These are phyloP conservation scores for Actinopyga echinites DNA, from an alignment of 53 echinoderm and acorn worm genomes.

Conservation along the genomic window DNA sequence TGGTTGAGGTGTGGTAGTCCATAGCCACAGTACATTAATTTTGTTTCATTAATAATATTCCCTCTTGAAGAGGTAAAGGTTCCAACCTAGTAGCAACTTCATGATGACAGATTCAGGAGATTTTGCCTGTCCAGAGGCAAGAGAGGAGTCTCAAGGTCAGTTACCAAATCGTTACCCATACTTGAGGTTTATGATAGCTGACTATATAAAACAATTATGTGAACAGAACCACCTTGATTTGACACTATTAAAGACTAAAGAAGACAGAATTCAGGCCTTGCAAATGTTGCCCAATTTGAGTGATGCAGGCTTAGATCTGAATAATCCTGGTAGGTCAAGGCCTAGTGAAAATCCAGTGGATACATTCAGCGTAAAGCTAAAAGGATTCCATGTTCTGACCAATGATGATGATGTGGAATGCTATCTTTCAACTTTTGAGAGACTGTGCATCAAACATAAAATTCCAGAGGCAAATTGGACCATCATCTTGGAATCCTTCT, in stretches of 20 bases:
- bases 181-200: not conserved
- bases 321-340: not conserved
- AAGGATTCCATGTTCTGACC: slow-evolving; percentile 45
- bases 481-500: slow-evolving; percentile 47
- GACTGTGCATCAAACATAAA: slow-evolving; percentile 34
- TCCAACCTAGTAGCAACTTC: not conserved
- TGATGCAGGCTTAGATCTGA: not conserved
- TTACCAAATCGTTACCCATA: not conserved
- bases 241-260: slow-evolving; percentile 39
- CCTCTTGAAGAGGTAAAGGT: not conserved
- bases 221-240: slow-evolving; percentile 40
- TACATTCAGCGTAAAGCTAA: slow-evolving; percentile 15
- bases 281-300: not conserved
- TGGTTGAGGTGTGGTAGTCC: too few species aligned
- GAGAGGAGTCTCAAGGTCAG: slow-evolving; percentile 11
- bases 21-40: too few species aligned
- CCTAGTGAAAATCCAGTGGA: too few species aligned
- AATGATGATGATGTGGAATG: slow-evolving; percentile 62
- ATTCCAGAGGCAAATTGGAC: slow-evolving; percentile 21
- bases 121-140: slow-evolving; percentile 9
- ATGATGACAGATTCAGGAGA: not conserved
- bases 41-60: too few species aligned
- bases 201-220: slow-evolving; percentile 33
- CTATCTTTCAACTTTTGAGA: slow-evolving; percentile 55
- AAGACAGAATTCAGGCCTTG: slow-evolving; percentile 30